Conservation (phyloP, 2,113 vertebrate genomes). For the Chroicocephalus ridibundus region DNA sequence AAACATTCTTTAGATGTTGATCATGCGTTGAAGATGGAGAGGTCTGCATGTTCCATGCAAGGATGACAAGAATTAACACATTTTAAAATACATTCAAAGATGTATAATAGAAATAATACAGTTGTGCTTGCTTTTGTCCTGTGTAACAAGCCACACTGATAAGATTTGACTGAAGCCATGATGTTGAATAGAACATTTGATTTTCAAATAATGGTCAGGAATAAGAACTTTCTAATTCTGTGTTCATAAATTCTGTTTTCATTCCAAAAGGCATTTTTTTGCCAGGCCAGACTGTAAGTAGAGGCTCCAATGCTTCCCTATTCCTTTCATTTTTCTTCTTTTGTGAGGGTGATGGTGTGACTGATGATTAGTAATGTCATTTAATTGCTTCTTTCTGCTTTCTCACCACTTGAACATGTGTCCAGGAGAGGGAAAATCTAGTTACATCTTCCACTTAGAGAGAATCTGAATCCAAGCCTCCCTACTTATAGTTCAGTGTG, state of each 20-base stretch:
- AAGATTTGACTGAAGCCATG: background rate
- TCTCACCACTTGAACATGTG: background rate
- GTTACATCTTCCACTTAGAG: background rate
- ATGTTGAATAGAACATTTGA: background rate
- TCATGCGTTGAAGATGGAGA: background rate
- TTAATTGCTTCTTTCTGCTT: background rate
- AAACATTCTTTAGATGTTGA: background rate
- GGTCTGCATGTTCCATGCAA: background rate
- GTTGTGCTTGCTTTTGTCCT: background rate
- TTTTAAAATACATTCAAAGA: background rate
- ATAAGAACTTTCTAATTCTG: background rate
- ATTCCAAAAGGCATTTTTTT: background rate
- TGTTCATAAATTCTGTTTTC: background rate
- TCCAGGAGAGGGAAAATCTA: background rate
- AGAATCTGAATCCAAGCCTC: background rate
- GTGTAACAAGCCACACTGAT: background rate
- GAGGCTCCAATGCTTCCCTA: fast-evolving
- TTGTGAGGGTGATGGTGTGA: background rate
- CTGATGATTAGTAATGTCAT: background rate
- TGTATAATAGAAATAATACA: background rate
- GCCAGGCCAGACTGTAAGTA: background rate
- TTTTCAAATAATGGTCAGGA: background rate
- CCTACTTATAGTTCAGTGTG: background rate
- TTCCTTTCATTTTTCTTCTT: background rate
- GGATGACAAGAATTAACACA: background rate